phyloP scores from a whole-genome alignment of 2,888 invertebrate genomes.

The Stenodema calcarata region DNA sequence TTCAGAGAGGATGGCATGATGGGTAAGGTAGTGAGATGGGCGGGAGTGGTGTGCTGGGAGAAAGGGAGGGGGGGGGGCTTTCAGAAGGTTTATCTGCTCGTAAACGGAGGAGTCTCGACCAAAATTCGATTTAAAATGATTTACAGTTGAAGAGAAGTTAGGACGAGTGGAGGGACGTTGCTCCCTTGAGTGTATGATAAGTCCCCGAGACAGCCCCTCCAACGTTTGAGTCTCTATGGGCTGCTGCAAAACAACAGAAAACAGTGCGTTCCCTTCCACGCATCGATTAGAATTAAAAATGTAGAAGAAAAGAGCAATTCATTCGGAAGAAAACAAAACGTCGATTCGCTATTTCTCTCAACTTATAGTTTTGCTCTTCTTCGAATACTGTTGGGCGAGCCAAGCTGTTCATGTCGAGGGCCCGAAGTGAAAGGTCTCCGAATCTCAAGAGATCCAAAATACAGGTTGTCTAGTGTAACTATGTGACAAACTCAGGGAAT shows the following conservation, averaged over 20 bases:
- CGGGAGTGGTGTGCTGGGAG: neutral
- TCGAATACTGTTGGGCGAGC: no score
- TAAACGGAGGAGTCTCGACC: constrained; percentile 25
- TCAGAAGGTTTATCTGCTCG: constrained; percentile 35
- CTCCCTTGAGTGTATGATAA: neutral
- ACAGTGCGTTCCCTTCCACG: no score
- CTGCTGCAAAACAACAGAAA: neutral
- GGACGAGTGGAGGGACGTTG: neutral
- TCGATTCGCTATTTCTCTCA: no score
- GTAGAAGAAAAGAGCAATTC: no score
- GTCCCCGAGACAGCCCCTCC: neutral
- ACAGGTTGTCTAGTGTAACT: no score
- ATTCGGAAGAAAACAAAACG: no score
- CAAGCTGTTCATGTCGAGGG: no score
- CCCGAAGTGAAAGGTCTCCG: no score
- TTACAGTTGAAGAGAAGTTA: constrained; percentile 18
- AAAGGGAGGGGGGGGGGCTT: neutral
- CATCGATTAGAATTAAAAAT: no score
- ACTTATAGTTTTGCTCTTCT: no score
- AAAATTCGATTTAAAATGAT: constrained; percentile 42
- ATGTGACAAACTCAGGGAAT: no score
- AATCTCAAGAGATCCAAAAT: no score
- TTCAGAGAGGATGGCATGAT: neutral
- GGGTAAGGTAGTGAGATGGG: neutral
- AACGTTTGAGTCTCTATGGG: neutral